Evolutionary conservation across 2,888 invertebrate genomes (phyloP).

Genomic region (Mimumesa dahlbomi): DNA sequence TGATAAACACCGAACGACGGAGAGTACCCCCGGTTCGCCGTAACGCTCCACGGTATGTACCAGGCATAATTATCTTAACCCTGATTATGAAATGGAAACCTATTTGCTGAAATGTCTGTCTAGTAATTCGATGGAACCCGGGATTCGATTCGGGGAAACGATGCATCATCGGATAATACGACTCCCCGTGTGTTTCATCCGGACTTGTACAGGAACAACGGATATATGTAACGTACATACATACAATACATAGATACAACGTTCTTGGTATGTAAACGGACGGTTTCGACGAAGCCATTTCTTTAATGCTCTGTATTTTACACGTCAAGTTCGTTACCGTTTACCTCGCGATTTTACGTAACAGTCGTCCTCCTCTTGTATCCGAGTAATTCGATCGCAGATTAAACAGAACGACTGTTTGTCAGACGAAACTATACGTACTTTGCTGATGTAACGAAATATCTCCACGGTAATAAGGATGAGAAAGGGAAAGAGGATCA

Average conservation of each 20-base stretch:
- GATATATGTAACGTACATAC: no score
- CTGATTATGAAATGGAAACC: constrained; percentile 53
- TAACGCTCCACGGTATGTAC: constrained; percentile 29
- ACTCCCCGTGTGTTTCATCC: neutral
- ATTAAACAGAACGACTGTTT: constrained; percentile 26
- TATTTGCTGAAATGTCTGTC: constrained; percentile 24
- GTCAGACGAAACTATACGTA: constrained; percentile 1
- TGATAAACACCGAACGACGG: constrained; percentile 58
- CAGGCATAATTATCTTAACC: constrained; percentile 59
- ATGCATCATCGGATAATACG: constrained; percentile 3
- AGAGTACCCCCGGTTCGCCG: constrained; percentile 58
- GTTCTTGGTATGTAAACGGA: no score
- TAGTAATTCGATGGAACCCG: no score
- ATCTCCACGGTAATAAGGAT: no score
- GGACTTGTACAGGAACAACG: no score
- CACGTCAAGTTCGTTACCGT: constrained; percentile 24
- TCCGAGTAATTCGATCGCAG: constrained; percentile 36
- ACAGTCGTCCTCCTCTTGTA: constrained; percentile 21
- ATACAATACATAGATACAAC: no score
- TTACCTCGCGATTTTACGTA: constrained; percentile 37
- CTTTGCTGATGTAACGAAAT: neutral
- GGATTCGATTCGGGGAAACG: neutral
- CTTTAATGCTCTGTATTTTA: constrained; percentile 9
- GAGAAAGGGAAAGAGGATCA: no score
- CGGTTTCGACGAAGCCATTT: no score